Percentiles rank a stretch among this genome's conserved stretches.
Evolutionary conservation across 2,888 invertebrate genomes (phyloP).

Genomic region (Epistrophe eligans): DNA sequence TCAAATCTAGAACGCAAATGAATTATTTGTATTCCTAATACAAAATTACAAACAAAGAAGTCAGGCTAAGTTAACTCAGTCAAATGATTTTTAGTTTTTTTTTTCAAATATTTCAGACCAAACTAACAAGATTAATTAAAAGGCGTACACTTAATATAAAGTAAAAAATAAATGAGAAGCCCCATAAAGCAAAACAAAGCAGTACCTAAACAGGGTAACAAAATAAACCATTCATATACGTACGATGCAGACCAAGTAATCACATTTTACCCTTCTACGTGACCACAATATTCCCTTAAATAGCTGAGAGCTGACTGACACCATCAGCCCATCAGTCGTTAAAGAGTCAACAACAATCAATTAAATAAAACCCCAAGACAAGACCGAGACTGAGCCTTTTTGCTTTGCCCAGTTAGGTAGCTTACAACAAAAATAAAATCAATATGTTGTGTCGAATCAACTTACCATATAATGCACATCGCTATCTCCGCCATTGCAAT

Average conservation of each 20-base stretch:
- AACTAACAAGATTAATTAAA: conserved; percentile 27
- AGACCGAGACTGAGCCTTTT: neutral
- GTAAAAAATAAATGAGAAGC: conserved; percentile 1
- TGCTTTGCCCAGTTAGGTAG: conserved; percentile 14
- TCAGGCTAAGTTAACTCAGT: neutral
- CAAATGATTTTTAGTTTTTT: neutral
- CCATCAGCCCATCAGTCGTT: conserved; percentile 23
- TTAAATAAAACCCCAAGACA: conserved; percentile 21
- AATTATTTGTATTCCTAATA: too few species aligned
- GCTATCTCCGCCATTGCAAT: conserved; percentile 67
- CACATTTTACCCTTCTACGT: conserved; percentile 43
- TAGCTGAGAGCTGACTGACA: conserved; percentile 28
- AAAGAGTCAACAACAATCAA: conserved; percentile 25
- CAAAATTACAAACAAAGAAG: too few species aligned
- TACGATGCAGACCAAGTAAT: conserved; percentile 14
- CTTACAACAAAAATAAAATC: conserved; percentile 23
- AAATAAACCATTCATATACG: neutral
- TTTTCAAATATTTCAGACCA: neutral
- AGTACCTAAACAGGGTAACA: neutral
- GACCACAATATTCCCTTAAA: conserved; percentile 53
- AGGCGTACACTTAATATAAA: conserved; percentile 2
- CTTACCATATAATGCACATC: conserved; percentile 79
- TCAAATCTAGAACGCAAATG: too few species aligned
- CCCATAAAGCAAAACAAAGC: neutral
- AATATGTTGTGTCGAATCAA: conserved; percentile 35